phyloP scores from a whole-genome alignment of 2,797 vertebrate genomes.

The Coendou prehensilis region DNA sequence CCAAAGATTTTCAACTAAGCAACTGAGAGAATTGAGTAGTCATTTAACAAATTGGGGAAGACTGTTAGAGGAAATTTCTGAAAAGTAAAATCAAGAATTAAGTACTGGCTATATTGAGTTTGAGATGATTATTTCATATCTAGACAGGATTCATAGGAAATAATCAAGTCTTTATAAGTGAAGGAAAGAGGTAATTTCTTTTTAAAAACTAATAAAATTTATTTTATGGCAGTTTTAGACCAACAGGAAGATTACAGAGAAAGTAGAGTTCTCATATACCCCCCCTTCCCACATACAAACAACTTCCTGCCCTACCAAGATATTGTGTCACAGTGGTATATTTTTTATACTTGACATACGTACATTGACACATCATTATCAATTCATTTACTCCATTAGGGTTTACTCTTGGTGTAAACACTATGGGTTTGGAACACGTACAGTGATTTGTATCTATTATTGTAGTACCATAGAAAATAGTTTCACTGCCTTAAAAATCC shows the following conservation, averaged over 20 bases:
- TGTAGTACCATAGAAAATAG: conserved; percentile 7
- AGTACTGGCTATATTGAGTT: not conserved
- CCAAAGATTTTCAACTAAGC: conserved; percentile 31
- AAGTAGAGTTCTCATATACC: not conserved
- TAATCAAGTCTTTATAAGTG: not conserved
- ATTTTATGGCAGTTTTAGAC: conserved; percentile 17
- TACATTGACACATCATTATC: not conserved
- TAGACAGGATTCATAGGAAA: conserved; percentile 37
- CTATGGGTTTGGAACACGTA: not conserved
- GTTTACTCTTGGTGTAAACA: not conserved
- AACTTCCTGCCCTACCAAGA: not conserved
- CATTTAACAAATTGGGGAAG: conserved; percentile 14
- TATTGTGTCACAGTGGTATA: not conserved
- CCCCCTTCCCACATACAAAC: not conserved
- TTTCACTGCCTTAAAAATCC: not conserved
- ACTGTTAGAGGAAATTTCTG: conserved; percentile 31
- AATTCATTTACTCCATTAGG: not conserved
- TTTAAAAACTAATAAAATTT: not conserved
- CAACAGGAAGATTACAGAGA: conserved; percentile 27
- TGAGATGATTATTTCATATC: conserved; percentile 24
- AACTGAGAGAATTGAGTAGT: not conserved
- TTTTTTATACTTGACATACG: not conserved
- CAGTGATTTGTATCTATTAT: not conserved
- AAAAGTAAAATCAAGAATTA: conserved; percentile 25
- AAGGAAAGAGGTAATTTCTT: not conserved